Percentiles rank a stretch among this genome's conserved stretches.
phyloP scores from a whole-genome alignment of 1,140 invertebrate genomes.

The Trichonephila clavata region DNA sequence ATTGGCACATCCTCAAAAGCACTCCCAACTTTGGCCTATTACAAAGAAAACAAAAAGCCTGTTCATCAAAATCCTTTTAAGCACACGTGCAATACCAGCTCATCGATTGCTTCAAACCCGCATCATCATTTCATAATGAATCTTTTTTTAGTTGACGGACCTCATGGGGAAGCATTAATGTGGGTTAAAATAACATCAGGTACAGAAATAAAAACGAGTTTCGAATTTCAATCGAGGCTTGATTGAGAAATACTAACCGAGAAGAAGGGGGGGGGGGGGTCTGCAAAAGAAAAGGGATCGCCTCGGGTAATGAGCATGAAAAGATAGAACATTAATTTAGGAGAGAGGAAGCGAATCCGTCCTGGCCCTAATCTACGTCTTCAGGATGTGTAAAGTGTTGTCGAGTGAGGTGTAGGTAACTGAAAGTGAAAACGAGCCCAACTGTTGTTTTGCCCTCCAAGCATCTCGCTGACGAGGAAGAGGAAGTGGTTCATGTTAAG shows the following conservation, averaged over 20 bases:
- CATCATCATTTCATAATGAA: constrained; percentile 2
- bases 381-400: not conserved
- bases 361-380: not conserved
- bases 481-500: not conserved
- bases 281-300: not conserved
- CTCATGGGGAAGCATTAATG: not conserved
- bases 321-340: constrained; percentile 2
- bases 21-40: too few species aligned
- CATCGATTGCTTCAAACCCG: not conserved
- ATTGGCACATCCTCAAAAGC: too few species aligned
- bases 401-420: not conserved
- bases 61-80: too few species aligned
- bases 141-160: not conserved
- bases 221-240: constrained; percentile 22
- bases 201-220: constrained; percentile 23
- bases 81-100: not conserved
- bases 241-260: not conserved
- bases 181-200: constrained; percentile 30
- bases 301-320: not conserved
- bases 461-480: not conserved
- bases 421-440: not conserved
- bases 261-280: not conserved
- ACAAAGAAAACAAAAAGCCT: too few species aligned
- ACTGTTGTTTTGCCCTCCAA: not conserved
- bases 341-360: not conserved